Conservation (phyloP, 1,140 invertebrate species). For the Nephila pilipes region DNA sequence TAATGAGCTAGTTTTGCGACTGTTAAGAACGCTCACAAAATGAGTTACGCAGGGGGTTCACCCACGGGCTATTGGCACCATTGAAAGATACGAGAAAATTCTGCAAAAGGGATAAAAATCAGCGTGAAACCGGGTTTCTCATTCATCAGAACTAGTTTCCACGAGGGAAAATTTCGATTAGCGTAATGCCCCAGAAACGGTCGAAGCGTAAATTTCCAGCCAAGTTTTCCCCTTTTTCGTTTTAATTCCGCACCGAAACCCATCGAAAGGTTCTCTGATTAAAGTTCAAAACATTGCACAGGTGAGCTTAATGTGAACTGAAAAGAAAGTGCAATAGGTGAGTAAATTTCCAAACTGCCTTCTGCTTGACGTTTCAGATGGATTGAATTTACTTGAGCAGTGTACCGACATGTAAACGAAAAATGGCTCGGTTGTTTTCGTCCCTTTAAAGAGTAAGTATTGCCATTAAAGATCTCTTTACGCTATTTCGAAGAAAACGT, state of each 20-base stretch:
- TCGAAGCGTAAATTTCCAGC: slow-evolving; percentile 6
- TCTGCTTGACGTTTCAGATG: not conserved
- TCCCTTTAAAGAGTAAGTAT: too few species aligned
- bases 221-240: slow-evolving; percentile 16
- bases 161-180: slow-evolving; percentile 30
- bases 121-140: not conserved
- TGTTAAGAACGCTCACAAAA: not conserved
- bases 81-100: not conserved
- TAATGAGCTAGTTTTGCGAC: slow-evolving; percentile 41
- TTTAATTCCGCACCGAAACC: not conserved
- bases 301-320: not conserved
- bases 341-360: not conserved
- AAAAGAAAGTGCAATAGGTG: not conserved
- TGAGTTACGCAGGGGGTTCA: not conserved
- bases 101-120: not conserved
- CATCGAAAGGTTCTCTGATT: not conserved
- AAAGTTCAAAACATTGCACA: slow-evolving; percentile 3
- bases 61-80: slow-evolving; percentile 4
- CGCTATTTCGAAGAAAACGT: not conserved
- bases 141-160: slow-evolving; percentile 24
- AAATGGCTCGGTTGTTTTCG: not conserved
- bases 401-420: not conserved
- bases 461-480: not conserved
- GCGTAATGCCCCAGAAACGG: slow-evolving; percentile 5
- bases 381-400: not conserved